Base-by-base conservation (phyloP, 2,113 vertebrate species). In the Argyrosomus japonicus region DNA sequence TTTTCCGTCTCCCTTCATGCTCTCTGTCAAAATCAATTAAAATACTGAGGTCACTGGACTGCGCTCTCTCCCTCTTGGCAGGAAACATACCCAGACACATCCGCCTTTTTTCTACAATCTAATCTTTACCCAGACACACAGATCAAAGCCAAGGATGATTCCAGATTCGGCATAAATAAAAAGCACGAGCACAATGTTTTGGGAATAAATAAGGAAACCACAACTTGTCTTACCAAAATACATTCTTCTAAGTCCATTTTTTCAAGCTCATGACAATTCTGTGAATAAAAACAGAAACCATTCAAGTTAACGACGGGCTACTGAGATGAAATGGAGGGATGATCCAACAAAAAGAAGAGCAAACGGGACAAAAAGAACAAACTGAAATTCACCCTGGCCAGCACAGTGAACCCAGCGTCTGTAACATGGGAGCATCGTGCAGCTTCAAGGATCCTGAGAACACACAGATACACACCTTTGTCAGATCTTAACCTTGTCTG, bases 241-340 rank as follows among this genome's bases (percentile, higher is more conserved):
- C 97, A 98, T 89, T 98, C 97, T 94, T 98, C 97, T 73, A 98
- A 95, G 90, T 98, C 97, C 97, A 98, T 97, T 95, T 98, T 98
- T 95, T 98, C 97, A 89, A 98, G 95, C 77, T 96, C 97, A 0
- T 98, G 97, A 89, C 97, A 98, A 81, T 97, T 98, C 97, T 95
- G 87, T 84, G 70, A 84, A 74, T 19, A 72, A 21, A 90, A 79
- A 80, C 3, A 77, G 21, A 69, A 78, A n/a, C 11, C 5, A 47
- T 65, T 70, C 5, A 32, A 51, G 0, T 72, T 13, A 74, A 11
- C 60, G 19, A 83, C 11, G 18, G 40, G 27, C 2, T 40, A 40
- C 8, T 40, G 36, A 9, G 36, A 40, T 40, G 29, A 76, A 77
- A 65, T 9, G 0, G 32, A 47, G 19, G 6, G 1, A 12, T 75